A percentile compares a stretch with the other conserved stretches of the same genome.
Evolutionary conservation across 2,888 invertebrate species (phyloP).

Genomic region (Mactromeris polynyma): DNA sequence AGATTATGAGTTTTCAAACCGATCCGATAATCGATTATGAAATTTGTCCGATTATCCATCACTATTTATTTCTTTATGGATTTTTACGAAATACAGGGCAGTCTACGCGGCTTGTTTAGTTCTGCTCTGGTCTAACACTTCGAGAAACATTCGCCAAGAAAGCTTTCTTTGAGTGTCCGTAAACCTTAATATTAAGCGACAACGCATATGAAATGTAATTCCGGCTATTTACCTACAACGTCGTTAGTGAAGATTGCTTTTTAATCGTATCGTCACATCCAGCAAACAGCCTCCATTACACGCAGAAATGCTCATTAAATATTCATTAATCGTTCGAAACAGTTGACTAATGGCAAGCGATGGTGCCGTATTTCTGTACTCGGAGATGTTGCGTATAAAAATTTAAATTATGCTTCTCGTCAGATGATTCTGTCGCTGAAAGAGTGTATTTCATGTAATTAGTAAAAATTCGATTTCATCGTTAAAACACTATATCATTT

Average conservation of each 20-base stretch:
- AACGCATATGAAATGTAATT: not conserved
- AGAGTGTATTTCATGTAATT: no score
- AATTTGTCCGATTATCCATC: no score
- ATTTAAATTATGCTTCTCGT: not conserved
- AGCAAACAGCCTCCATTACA: conserved; percentile 13
- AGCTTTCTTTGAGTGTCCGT: not conserved
- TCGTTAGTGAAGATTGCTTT: not conserved
- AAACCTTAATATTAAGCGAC: not conserved
- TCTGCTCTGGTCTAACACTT: no score
- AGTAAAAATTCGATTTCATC: no score
- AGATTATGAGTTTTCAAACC: no score
- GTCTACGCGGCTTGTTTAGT: no score
- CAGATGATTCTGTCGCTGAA: not conserved
- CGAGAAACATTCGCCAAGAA: no score
- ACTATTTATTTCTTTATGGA: no score
- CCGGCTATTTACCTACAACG: conserved; percentile 11
- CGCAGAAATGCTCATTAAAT: conserved; percentile 25
- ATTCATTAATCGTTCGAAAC: not conserved
- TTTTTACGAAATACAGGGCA: no score
- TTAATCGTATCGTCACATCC: conserved; percentile 14
- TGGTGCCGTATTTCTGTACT: not conserved
- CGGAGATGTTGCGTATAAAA: not conserved
- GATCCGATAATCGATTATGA: no score
- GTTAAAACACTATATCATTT: no score
- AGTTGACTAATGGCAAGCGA: not conserved